Percentiles rank a stretch among this genome's conserved stretches.
Evolutionary conservation across 2,797 vertebrate genomes (phyloP).

Genomic region (Malurus splendens): DNA sequence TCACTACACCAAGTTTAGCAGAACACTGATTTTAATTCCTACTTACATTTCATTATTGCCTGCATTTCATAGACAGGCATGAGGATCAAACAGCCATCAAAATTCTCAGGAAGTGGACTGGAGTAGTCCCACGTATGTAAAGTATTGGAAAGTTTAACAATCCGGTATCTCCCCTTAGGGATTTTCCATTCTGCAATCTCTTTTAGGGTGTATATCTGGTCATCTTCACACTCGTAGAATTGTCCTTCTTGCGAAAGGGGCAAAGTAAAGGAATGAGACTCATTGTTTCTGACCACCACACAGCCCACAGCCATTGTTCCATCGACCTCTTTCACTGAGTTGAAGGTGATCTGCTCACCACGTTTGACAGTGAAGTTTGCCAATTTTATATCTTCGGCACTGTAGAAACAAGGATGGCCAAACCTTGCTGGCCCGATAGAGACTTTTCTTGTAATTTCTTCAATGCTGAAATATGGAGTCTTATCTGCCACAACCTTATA

Average conservation of each 20-base stretch:
- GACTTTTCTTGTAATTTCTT: constrained; percentile 73
- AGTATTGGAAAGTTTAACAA: constrained; percentile 68
- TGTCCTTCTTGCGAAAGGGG: constrained; percentile 73
- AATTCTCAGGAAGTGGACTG: constrained; percentile 66
- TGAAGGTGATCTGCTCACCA: constrained; percentile 71
- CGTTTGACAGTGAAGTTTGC: constrained; percentile 58
- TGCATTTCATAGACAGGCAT: constrained; percentile 81
- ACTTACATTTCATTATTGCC: constrained; percentile 82
- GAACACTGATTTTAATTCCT: background rate
- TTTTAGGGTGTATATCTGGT: constrained; percentile 79
- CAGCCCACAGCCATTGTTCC: constrained; percentile 64
- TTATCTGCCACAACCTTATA: constrained; percentile 77
- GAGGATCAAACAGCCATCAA: constrained; percentile 69
- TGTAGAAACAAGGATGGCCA: constrained; percentile 73
- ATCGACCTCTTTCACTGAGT: constrained; percentile 56
- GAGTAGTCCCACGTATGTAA: constrained; percentile 42
- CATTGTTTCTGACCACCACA: constrained; percentile 57
- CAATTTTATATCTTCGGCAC: constrained; percentile 59
- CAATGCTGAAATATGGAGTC: constrained; percentile 71
- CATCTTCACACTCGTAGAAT: constrained; percentile 81
- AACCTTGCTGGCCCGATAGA: constrained; percentile 69
- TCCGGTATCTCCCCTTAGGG: constrained; percentile 70
- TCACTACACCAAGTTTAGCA: background rate
- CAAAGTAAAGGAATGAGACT: constrained; percentile 63
- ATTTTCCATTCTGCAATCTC: constrained; percentile 83